Evolutionary conservation across 2,888 invertebrate species (phyloP).

Genomic region (Brenthis hecate): DNA sequence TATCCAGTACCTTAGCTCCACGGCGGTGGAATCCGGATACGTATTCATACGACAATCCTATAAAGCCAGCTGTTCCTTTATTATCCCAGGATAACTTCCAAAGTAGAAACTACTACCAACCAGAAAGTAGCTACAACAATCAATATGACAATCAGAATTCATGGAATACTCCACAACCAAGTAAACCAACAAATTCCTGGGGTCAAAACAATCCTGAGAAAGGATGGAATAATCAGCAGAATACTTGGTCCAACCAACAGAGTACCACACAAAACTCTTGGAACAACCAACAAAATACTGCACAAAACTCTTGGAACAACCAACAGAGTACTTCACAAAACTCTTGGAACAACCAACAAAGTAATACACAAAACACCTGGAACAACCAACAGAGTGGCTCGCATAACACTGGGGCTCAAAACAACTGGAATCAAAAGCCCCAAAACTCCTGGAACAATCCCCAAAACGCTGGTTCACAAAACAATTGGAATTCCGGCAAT

Average conservation of each 20-base stretch:
- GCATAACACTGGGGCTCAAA: constrained; percentile 28
- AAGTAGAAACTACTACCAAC: constrained; percentile 41
- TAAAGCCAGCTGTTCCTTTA: constrained; percentile 16
- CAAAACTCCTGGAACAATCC: constrained; percentile 32
- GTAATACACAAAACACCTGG: constrained; percentile 36
- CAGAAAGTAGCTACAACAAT: constrained; percentile 37
- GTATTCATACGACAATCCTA: constrained; percentile 1
- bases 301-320: constrained; percentile 35
- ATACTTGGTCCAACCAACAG: constrained; percentile 38
- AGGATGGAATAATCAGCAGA: constrained; percentile 41
- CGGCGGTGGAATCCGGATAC: constrained; percentile 24
- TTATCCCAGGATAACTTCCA: constrained; percentile 46
- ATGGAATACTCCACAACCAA: constrained; percentile 33
- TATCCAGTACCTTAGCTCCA: constrained; percentile 45
- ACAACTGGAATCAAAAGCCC: constrained; percentile 35
- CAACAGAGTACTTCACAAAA: constrained; percentile 40
- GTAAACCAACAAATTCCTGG: constrained; percentile 27
- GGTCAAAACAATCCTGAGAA: constrained; percentile 38
- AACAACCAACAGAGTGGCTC: constrained; percentile 35
- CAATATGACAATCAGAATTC: constrained; percentile 36
- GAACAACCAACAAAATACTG: constrained; percentile 38
- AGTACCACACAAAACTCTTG: constrained; percentile 39
- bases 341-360: constrained; percentile 38
- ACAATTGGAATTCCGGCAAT: constrained; percentile 37
- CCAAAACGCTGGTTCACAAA: constrained; percentile 35